Evolutionary conservation across 2,888 invertebrate species (phyloP).

Genomic region (Phaonia tiefii): DNA sequence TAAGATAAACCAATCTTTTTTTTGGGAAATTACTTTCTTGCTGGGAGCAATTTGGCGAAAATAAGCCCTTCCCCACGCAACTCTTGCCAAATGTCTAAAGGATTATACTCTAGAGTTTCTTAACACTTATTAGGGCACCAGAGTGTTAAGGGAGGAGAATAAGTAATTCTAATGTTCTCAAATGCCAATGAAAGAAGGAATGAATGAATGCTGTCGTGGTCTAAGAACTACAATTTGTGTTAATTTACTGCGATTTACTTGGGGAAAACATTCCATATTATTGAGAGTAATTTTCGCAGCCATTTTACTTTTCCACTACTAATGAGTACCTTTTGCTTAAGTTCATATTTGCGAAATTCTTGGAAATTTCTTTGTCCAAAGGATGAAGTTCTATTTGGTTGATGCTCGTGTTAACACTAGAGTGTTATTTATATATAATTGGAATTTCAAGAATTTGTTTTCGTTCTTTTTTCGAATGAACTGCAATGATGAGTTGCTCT

Average conservation of each 20-base stretch:
- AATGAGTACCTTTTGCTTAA: slow-evolving; percentile 22
- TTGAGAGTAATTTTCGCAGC: background rate
- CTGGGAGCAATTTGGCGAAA: background rate
- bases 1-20: background rate
- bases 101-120: slow-evolving; percentile 11
- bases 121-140: background rate
- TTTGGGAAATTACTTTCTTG: slow-evolving; percentile 3
- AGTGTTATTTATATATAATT: slow-evolving; percentile 52
- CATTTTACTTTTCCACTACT: background rate
- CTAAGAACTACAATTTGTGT: slow-evolving; percentile 51
- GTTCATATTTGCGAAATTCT: background rate
- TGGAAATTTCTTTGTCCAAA: background rate
- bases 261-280: background rate
- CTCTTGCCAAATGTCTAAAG: background rate
- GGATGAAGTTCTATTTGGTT: background rate
- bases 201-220: slow-evolving; percentile 12
- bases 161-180: slow-evolving; percentile 12
- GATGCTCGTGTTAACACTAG: slow-evolving; percentile 43
- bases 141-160: background rate
- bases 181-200: background rate
- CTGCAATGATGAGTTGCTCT: background rate
- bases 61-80: background rate
- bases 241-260: slow-evolving; percentile 41
- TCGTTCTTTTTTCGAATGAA: too few relatives aligned
- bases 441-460: slow-evolving; percentile 18